A percentile compares a stretch with the other conserved stretches of the same genome.
Evolutionary conservation across 23 tunicate species (phyloP).

Genomic region (Phallusia fumigata): DNA sequence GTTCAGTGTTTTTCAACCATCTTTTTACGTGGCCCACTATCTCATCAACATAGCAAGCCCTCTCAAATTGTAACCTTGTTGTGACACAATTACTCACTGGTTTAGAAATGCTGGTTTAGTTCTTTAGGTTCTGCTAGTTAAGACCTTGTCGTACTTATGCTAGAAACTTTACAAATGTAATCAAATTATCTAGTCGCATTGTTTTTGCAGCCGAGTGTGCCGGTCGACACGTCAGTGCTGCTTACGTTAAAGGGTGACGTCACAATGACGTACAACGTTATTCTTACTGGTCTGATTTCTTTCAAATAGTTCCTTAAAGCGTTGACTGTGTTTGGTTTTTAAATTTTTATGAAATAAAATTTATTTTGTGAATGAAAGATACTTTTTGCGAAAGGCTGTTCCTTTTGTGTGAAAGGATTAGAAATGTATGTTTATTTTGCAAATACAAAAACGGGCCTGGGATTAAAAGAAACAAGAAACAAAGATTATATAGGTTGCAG

Average conservation of each 20-base stretch:
- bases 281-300: conserved; percentile 57
- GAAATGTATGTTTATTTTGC: neutral
- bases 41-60: too few relatives aligned
- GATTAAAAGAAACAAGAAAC: too few relatives aligned
- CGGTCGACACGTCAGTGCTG: conserved; percentile 48
- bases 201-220: conserved; percentile 62
- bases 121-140: too few relatives aligned
- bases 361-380: neutral
- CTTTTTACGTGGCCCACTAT: too few relatives aligned
- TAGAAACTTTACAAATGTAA: too few relatives aligned
- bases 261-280: conserved; percentile 55
- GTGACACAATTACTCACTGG: too few relatives aligned
- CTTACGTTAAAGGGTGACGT: conserved; percentile 81
- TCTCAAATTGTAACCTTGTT: too few relatives aligned
- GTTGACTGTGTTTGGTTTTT: neutral
- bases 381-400: neutral
- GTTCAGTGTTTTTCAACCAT: too few relatives aligned
- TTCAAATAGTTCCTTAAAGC: conserved; percentile 45
- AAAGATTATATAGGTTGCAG: too few relatives aligned
- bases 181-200: neutral
- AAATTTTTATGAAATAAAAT: neutral
- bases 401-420: neutral
- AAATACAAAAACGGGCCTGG: neutral
- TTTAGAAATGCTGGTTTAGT: too few relatives aligned
- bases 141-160: too few relatives aligned